Conservation (phyloP, 2,888 invertebrate species). For the Chydorus sphaericus region DNA sequence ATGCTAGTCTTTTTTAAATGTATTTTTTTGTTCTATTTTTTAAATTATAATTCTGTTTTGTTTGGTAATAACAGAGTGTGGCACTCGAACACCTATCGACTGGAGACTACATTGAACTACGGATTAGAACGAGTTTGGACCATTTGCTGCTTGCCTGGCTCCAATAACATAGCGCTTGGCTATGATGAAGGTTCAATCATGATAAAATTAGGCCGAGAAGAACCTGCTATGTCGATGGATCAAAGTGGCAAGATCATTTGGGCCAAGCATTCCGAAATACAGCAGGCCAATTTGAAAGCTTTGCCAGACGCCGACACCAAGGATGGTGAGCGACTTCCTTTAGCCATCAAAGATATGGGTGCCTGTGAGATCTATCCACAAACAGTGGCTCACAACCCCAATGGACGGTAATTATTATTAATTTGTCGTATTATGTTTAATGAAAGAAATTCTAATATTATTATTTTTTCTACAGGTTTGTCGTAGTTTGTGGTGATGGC, state of each 20-base stretch:
- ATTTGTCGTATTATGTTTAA: not conserved
- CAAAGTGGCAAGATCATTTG: constrained; percentile 89
- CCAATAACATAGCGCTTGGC: constrained; percentile 93
- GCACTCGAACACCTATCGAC: constrained; percentile 95
- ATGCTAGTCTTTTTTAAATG: not conserved
- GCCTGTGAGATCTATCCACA: constrained; percentile 99
- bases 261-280: constrained; percentile 97
- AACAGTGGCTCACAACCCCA: constrained; percentile 94
- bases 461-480: constrained; percentile 36
- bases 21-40: not conserved
- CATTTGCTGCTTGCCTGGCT: constrained; percentile 78
- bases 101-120: constrained; percentile 93
- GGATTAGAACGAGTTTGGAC: constrained; percentile 98
- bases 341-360: constrained; percentile 96
- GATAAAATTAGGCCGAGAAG: constrained; percentile 70
- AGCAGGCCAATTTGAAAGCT: constrained; percentile 85
- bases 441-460: not conserved
- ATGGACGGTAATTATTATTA: constrained; percentile 50
- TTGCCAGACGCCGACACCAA: constrained; percentile 59
- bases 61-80: constrained; percentile 46
- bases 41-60: not conserved
- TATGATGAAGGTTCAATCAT: constrained; percentile 86
- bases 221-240: constrained; percentile 99
- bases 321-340: constrained; percentile 82
- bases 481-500: constrained; percentile 97